Percentiles rank a stretch among this genome's conserved stretches.
Evolutionary conservation across 1,140 invertebrate species (phyloP).

Genomic region (Drosophila kurseongensis): DNA sequence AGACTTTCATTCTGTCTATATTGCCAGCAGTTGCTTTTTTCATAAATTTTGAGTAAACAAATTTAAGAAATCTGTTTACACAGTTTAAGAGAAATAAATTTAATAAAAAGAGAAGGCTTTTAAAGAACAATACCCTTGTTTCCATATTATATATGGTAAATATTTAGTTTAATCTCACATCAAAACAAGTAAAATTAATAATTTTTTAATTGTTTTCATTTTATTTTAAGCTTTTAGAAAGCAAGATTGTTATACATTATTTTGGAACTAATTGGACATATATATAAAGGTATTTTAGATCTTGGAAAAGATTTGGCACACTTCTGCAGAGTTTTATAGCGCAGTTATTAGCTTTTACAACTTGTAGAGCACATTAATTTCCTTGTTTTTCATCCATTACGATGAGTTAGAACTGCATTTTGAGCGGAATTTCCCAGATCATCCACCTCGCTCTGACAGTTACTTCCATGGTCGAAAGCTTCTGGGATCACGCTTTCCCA

Average conservation of each 20-base stretch:
- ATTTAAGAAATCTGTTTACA: slow-evolving; percentile 5
- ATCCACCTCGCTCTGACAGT: slow-evolving; percentile 5
- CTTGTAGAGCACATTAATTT: slow-evolving; percentile 21
- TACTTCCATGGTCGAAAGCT: slow-evolving; percentile 22
- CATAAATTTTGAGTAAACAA: slow-evolving; percentile 9
- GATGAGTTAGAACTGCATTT: slow-evolving; percentile 11
- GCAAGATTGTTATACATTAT: too few relatives aligned
- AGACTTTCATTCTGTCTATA: slow-evolving; percentile 1
- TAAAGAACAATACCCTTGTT: not conserved
- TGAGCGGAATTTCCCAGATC: slow-evolving; percentile 21
- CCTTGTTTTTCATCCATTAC: slow-evolving; percentile 15
- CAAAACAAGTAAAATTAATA: too few relatives aligned
- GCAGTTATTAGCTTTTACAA: not conserved
- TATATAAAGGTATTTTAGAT: too few relatives aligned
- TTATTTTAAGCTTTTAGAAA: too few relatives aligned
- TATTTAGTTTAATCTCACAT: too few relatives aligned
- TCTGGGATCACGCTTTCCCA: slow-evolving; percentile 18
- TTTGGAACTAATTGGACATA: too few relatives aligned
- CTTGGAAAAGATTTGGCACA: not conserved
- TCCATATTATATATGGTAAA: too few relatives aligned
- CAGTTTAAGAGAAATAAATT: not conserved
- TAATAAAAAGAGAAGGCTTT: not conserved
- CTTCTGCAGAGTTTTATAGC: not conserved
- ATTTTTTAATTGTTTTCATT: too few relatives aligned
- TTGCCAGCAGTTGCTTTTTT: slow-evolving; percentile 4